Conservation (phyloP, 2,888 invertebrate species). For the Pediacus dermestoides region DNA sequence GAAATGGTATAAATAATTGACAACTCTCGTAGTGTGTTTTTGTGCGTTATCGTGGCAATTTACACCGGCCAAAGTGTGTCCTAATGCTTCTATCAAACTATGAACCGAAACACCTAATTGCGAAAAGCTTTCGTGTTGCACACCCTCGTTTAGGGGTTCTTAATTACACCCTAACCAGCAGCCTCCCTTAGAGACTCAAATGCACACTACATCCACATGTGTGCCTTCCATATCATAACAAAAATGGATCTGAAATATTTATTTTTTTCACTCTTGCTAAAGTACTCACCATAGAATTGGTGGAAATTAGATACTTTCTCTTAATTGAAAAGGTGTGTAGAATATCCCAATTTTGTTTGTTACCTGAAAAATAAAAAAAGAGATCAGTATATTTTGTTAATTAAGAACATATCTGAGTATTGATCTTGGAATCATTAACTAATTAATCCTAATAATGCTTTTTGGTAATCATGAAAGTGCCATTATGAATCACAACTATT, state of each 20-base stretch:
- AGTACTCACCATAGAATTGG: constrained; percentile 23
- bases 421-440: no score
- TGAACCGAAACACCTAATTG: constrained; percentile 46
- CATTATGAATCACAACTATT: no score
- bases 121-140: constrained; percentile 47
- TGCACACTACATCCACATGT: constrained; percentile 26
- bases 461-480: no score
- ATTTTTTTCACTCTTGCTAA: constrained; percentile 12
- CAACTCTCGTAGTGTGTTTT: constrained; percentile 27
- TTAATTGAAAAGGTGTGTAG: constrained; percentile 10
- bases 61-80: constrained; percentile 38
- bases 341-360: constrained; percentile 14
- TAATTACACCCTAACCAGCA: constrained; percentile 37
- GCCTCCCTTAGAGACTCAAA: constrained; percentile 24
- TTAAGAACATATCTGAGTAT: no score
- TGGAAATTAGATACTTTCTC: constrained; percentile 8
- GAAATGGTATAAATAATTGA: constrained; percentile 37
- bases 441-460: no score
- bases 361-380: constrained; percentile 16
- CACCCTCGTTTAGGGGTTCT: constrained; percentile 39
- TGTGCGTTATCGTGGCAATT: constrained; percentile 40
- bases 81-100: constrained; percentile 44
- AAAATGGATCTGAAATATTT: constrained; percentile 17
- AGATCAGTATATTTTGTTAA: no score
- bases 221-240: constrained; percentile 19